phyloP scores from a whole-genome alignment of 1,140 invertebrate genomes.

The Macrostomum lignano region DNA sequence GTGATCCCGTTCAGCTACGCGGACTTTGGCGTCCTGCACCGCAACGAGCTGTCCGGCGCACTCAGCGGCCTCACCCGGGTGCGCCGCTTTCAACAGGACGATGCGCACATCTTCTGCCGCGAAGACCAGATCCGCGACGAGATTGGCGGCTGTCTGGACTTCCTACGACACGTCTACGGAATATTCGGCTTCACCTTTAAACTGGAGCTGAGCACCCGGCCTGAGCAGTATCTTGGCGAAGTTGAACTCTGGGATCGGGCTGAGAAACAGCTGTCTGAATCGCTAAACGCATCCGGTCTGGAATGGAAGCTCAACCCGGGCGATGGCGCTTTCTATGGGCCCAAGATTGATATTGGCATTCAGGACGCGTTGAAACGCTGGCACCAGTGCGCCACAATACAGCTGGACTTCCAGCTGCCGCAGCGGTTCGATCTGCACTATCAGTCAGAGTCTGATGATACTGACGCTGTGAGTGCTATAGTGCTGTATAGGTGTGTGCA shows the following conservation, averaged over 20 bases:
- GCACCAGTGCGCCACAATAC: conserved; percentile 75
- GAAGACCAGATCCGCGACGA: conserved; percentile 43
- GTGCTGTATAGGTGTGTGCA: neutral
- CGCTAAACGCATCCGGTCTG: conserved; percentile 49
- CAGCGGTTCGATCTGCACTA: conserved; percentile 52
- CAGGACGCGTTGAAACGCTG: conserved; percentile 53
- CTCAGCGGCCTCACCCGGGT: conserved; percentile 65
- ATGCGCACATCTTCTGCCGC: conserved; percentile 78
- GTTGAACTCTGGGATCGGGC: conserved; percentile 40
- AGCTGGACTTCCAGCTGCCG: conserved; percentile 74
- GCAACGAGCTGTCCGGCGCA: conserved; percentile 68
- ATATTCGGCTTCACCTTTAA: conserved; percentile 71
- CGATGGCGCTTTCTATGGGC: conserved; percentile 84
- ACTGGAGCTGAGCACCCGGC: conserved; percentile 54
- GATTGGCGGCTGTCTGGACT: conserved; percentile 47
- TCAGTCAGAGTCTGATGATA: conserved; percentile 9
- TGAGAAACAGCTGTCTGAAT: conserved; percentile 29
- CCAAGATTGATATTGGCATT: conserved; percentile 69
- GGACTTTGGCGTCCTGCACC: conserved; percentile 72
- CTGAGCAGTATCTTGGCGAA: conserved; percentile 65
- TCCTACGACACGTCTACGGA: conserved; percentile 48
- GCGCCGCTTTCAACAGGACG: conserved; percentile 72
- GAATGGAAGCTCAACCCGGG: conserved; percentile 51
- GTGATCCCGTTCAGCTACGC: conserved; percentile 64
- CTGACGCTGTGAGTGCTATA: neutral